phyloP scores from a whole-genome alignment of 2,797 vertebrate genomes.

The Sebastes alutus region DNA sequence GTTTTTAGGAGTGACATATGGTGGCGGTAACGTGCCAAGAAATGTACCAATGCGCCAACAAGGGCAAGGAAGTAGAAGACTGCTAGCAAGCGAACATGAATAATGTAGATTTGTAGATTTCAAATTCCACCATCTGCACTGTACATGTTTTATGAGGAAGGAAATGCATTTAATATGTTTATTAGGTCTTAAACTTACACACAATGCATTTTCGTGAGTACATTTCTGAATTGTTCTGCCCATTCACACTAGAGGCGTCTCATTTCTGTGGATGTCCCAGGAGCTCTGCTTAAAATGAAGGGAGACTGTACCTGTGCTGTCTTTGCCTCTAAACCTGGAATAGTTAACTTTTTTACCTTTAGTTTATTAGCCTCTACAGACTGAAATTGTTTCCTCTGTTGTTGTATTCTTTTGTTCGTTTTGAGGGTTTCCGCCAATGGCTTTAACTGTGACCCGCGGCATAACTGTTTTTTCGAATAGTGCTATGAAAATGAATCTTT shows the following conservation, averaged over 20 bases:
- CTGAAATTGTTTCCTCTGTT: not conserved
- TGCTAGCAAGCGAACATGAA: not conserved
- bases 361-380: not conserved
- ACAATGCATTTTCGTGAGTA: not conserved
- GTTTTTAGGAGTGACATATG: not conserved
- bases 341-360: not conserved
- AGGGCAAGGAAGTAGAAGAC: not conserved
- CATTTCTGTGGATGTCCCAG: not conserved
- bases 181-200: not conserved
- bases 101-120: not conserved
- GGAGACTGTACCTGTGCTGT: not conserved
- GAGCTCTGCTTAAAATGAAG: not conserved
- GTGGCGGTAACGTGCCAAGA: not conserved
- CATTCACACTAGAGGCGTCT: not conserved
- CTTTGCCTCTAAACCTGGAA: not conserved
- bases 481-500: not conserved
- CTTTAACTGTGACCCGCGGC: not conserved
- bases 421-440: not conserved
- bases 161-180: not conserved
- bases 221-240: not conserved
- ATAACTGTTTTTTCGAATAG: not conserved
- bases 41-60: not conserved
- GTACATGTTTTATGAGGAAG: not conserved
- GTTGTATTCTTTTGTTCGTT: not conserved
- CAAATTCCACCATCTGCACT: not conserved